A percentile compares a stretch with the other conserved stretches of the same genome.
phyloP scores from a whole-genome alignment of 2,113 vertebrate species.

The Tor tambroides region DNA sequence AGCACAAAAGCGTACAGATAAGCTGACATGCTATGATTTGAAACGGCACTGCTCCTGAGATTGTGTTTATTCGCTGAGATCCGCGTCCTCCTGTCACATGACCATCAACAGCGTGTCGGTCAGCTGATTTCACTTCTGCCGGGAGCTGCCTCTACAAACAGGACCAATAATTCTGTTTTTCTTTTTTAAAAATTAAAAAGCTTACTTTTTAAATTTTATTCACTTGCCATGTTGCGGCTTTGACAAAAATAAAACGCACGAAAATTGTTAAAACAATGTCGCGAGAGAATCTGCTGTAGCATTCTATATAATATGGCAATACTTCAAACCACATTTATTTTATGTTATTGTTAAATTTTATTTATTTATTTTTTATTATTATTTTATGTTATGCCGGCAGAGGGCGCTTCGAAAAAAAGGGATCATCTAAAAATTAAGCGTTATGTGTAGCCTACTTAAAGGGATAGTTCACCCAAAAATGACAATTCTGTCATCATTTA shows the following conservation, averaged over 20 bases:
- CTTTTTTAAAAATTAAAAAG: not conserved
- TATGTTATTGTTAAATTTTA: too few species aligned
- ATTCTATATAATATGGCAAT: not conserved
- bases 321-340: not conserved
- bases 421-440: not conserved
- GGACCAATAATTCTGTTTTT: not conserved
- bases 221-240: not conserved
- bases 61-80: not conserved
- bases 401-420: not conserved
- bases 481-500: too few species aligned
- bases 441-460: too few species aligned
- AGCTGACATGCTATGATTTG: not conserved
- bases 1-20: not conserved
- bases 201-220: not conserved
- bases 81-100: slow-evolving; percentile 42
- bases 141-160: not conserved
- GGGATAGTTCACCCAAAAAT: too few species aligned
- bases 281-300: too few species aligned
- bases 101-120: not conserved
- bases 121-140: slow-evolving; percentile 46
- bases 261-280: not conserved
- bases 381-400: not conserved
- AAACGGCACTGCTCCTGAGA: too few species aligned
- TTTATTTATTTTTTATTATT: not conserved
- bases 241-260: not conserved